These are phyloP conservation scores for Turnix velox DNA, from an alignment of 2,113 vertebrate species.

Conservation along the genomic window DNA sequence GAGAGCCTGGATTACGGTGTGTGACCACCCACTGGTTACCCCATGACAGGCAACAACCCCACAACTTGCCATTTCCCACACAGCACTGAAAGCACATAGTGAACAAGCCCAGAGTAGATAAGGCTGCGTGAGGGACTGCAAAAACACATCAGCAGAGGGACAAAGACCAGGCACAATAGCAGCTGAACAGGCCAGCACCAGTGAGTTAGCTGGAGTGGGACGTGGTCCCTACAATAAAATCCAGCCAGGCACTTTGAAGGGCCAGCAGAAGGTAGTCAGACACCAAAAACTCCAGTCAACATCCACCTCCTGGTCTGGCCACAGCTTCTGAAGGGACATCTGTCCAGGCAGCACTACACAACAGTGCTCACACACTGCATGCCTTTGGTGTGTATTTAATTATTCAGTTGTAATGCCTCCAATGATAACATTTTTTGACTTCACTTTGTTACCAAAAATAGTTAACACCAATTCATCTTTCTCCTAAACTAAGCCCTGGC, in stretches of 20 bases:
- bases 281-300: neutral
- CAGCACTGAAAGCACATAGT: fast-evolving
- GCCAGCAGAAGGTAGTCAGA: neutral
- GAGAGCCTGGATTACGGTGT: neutral
- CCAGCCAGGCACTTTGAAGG: neutral
- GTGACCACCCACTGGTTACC: fast-evolving
- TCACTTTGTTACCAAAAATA: neutral
- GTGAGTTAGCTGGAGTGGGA: neutral
- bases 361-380: neutral
- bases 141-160: neutral
- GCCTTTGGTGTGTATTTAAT: neutral
- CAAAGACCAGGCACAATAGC: neutral
- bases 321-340: neutral
- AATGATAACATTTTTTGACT: neutral
- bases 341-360: neutral
- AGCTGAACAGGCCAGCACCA: neutral
- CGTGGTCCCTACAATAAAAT: neutral
- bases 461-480: neutral
- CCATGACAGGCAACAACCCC: neutral
- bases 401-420: neutral
- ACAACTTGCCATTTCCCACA: neutral
- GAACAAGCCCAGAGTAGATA: neutral
- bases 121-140: fast-evolving
- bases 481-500: neutral
- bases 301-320: neutral